Evolutionary conservation across 1,140 invertebrate genomes (phyloP).

Genomic region (Amyelois transitella): DNA sequence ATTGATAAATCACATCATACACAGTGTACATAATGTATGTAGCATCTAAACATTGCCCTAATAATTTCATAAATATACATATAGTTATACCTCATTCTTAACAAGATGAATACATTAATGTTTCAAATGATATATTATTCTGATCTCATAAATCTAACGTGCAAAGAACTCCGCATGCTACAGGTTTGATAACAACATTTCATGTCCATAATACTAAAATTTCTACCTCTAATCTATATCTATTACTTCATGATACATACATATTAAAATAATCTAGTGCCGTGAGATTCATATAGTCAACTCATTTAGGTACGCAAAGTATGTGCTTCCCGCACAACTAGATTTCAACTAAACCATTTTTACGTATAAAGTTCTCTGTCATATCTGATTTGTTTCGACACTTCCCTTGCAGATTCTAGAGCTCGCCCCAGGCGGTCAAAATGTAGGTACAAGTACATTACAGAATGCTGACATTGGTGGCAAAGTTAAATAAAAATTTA

Average conservation of each 20-base stretch:
- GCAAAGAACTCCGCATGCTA: constrained; percentile 60
- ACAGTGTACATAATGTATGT: constrained; percentile 23
- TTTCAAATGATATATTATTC: constrained; percentile 30
- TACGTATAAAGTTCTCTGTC: neutral
- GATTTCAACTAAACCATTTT: too few species aligned
- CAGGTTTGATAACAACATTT: constrained; percentile 54
- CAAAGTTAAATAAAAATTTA: neutral
- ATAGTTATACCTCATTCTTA: constrained; percentile 34
- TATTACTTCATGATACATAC: constrained; percentile 39
- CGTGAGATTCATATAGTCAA: constrained; percentile 59
- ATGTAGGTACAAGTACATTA: neutral
- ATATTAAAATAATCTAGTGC: constrained; percentile 34
- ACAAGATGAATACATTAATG: constrained; percentile 32
- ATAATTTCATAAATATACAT: constrained; percentile 62
- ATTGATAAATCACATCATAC: constrained; percentile 45
- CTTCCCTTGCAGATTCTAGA: neutral
- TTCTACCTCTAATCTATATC: constrained; percentile 27
- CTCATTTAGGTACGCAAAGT: constrained; percentile 36
- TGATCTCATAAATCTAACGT: constrained; percentile 55
- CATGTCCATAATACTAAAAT: constrained; percentile 52
- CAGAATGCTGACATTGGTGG: neutral
- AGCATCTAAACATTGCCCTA: constrained; percentile 35
- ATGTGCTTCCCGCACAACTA: too few species aligned
- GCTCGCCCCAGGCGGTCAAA: neutral
- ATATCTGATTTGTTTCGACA: neutral